Conservation (phyloP, 2,888 invertebrate genomes). For the Acronicta aceris region DNA sequence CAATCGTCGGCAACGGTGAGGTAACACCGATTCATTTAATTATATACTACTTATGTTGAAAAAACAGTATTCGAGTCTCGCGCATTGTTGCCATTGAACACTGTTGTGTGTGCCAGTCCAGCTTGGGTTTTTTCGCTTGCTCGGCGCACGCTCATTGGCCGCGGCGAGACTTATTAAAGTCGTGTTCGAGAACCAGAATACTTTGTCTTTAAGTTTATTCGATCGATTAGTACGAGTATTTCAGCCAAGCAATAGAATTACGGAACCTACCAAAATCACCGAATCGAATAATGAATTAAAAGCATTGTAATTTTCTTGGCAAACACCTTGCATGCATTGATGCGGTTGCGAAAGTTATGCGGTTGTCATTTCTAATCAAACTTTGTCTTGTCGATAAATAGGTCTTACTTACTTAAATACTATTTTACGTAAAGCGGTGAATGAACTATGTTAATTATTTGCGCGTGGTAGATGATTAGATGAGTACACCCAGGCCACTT, state of each 20-base stretch:
- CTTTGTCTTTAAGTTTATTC: slow-evolving; percentile 72
- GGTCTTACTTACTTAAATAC: slow-evolving; percentile 44
- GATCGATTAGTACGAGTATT: slow-evolving; percentile 65
- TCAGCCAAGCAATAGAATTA: slow-evolving; percentile 66
- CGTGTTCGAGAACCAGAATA: slow-evolving; percentile 74
- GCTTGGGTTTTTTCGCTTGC: slow-evolving; percentile 72
- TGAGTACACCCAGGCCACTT: slow-evolving; percentile 69
- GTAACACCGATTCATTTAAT: slow-evolving; percentile 88
- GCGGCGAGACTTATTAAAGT: slow-evolving; percentile 69
- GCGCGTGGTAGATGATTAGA: slow-evolving; percentile 75
- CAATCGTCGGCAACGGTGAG: slow-evolving; percentile 85
- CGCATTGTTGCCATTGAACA: slow-evolving; percentile 77
- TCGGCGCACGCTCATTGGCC: slow-evolving; percentile 68
- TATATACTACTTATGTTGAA: slow-evolving; percentile 76
- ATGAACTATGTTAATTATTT: slow-evolving; percentile 79
- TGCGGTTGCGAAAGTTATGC: slow-evolving; percentile 65
- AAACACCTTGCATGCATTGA: slow-evolving; percentile 53
- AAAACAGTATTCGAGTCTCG: slow-evolving; percentile 77
- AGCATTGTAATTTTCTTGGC: slow-evolving; percentile 67
- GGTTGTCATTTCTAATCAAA: slow-evolving; percentile 56
- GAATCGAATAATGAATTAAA: slow-evolving; percentile 51
- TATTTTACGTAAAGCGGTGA: slow-evolving; percentile 70
- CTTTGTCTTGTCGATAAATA: slow-evolving; percentile 57
- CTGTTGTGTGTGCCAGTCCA: slow-evolving; percentile 67
- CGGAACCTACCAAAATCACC: slow-evolving; percentile 51